Base-by-base conservation (phyloP, 2,888 invertebrate species). In the Dynastes grantii region DNA sequence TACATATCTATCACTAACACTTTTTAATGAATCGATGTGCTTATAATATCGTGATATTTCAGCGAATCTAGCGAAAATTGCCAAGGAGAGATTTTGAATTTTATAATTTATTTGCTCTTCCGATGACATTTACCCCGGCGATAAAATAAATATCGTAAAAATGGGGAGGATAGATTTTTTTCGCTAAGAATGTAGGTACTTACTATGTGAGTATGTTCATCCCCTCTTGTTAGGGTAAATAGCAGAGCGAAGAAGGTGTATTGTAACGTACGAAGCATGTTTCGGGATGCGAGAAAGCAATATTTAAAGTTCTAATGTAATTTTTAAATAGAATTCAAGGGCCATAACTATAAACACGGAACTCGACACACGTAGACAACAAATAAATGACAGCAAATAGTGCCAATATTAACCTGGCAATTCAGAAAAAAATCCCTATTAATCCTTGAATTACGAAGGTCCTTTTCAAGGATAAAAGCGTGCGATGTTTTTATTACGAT, bases 171-270 rank as follows among this genome's bases (percentile, higher is more conserved):
- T 61, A 71, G 75, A 58, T 55, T 64, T 40, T 22, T 27, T 58
- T 22, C 6, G 55, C 16, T n/a, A 51, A n/a, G 32, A 37, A 37
- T 37, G 51, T 76, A 78, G 37, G 79, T 85, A 92, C 94, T 93
- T 90, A 95, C 95, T 87, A 92, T 89, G 88, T 96, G 95, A 89
- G 92, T 93, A 88, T 96, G 96, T 90, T 96, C 96, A 88, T 95
- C 96, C 90, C 85, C 92, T 90, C 83, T 91, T 91, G 85, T 27
- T 55, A 76, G 16, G 16, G 77, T 55, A 16, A 68, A 58, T 40
- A 75, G 45, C 51, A 76, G 45, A 27, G 51, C 73, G n/a, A 77
- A 29, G 68, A 79, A 58, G 55, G 49, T 49, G 49, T 61, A 49
- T 37, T 90, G 92, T 79, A 93, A 64, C 76, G 79, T 70, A 82